Conservation (phyloP, 64 coral and sea anemone genomes). For the Acropora tenuis region DNA sequence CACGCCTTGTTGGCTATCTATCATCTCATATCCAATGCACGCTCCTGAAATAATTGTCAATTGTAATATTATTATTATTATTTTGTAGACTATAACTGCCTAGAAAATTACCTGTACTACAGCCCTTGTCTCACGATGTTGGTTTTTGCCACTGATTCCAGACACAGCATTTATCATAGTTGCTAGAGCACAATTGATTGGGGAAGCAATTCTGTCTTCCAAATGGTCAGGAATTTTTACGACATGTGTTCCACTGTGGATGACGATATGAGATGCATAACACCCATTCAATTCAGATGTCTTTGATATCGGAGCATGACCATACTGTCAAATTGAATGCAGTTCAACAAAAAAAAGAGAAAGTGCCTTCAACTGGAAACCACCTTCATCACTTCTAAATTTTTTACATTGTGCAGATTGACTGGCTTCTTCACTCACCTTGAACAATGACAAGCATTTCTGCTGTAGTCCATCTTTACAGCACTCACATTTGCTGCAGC, state of each 20-base stretch:
- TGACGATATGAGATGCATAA: conserved; percentile 92
- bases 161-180: conserved; percentile 93
- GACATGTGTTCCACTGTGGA: conserved; percentile 91
- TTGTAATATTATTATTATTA: too few relatives aligned
- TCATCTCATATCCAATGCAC: too few relatives aligned
- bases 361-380: neutral
- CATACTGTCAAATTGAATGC: conserved; percentile 62
- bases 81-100: too few relatives aligned
- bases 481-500: conserved; percentile 71
- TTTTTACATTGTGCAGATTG: too few relatives aligned
- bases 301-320: conserved; percentile 70
- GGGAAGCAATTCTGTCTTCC: conserved; percentile 75
- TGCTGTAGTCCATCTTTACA: conserved; percentile 86
- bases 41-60: too few relatives aligned
- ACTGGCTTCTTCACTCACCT: conserved; percentile 39
- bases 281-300: conserved; percentile 90
- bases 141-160: conserved; percentile 38
- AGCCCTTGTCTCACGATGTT: conserved; percentile 49
- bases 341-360: neutral
- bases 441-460: conserved; percentile 91
- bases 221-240: conserved; percentile 73
- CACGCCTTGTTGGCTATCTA: too few relatives aligned
- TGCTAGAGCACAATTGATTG: conserved; percentile 92
- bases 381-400: neutral
- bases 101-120: conserved; percentile 73